Base-by-base conservation (phyloP, 2,113 vertebrate species). In the Gambusia affinis region DNA sequence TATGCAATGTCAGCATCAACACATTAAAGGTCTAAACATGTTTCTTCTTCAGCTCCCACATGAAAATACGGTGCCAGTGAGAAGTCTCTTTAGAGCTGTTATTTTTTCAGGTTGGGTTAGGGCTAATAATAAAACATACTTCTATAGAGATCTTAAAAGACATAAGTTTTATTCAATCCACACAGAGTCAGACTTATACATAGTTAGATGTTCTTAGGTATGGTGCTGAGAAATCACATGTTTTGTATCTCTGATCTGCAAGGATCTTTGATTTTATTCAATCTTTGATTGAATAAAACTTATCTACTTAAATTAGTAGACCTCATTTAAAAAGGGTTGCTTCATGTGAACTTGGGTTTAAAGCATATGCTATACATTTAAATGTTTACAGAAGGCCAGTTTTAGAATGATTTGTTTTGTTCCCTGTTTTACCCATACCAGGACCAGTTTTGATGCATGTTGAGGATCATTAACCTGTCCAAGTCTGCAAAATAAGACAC, bases 11-110 rank as follows among this genome's bases (percentile, higher is more conserved):
- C 64, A 67, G 68, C 64, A 61, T 4, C 28, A 60, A 35, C 60
- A 64, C 47, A 33, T 70, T 61, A 51, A 66, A 66, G 66, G n/a
- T 79, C 75, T 54, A 76, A 65, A 83, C 81, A 82, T 76, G 69
- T 72, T 73, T 74, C 67, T 79, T 35, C 30, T 71, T 79, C 71
- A 67, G 69, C 72, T 66, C 47, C 72, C 12, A 39, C 64, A 65
- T 67, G 75, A 75, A 76, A 72, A 88, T n/a, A 62, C 66, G 17
- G 44, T 47, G 17, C 7, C 7, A n/a, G 24, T 11, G 24, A 24
- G 51, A 57, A n/a, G 24, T n/a, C 44, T 47, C 17, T 6, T 6
- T 47, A 19, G 14, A 47, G 44, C 44, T 47, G 17, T 47, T 47
- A 19, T 19, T 7, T 19, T 47, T 47, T 17, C 17, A 19, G 44